Percentiles rank a stretch among this genome's conserved stretches.
phyloP scores from a whole-genome alignment of 2,797 vertebrate species.

The Spondyliosoma cantharus region DNA sequence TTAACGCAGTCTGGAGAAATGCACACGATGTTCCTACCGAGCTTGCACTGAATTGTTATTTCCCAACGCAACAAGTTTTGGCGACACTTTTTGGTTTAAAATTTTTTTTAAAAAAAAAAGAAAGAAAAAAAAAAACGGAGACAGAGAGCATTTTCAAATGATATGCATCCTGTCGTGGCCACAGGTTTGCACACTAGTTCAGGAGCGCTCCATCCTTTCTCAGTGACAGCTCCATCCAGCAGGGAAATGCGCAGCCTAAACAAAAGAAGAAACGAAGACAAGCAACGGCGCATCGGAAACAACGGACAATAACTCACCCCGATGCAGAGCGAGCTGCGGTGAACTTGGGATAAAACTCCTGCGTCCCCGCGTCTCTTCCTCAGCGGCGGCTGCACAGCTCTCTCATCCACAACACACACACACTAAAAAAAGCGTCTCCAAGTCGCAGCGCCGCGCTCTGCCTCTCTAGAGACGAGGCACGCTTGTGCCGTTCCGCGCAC shows the following conservation, averaged over 20 bases:
- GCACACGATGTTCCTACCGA: slow-evolving; percentile 36
- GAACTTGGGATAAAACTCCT: slow-evolving; percentile 76
- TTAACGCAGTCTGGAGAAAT: slow-evolving; percentile 20
- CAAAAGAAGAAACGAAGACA: not conserved
- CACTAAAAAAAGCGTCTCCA: slow-evolving; percentile 47
- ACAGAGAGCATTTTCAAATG: not conserved
- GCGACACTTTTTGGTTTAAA: slow-evolving; percentile 22
- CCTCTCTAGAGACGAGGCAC: slow-evolving; percentile 82
- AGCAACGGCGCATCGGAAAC: not conserved
- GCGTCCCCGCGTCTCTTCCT: slow-evolving; percentile 48
- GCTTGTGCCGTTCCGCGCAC: slow-evolving; percentile 79
- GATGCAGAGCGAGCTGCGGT: slow-evolving; percentile 61
- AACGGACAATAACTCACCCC: slow-evolving; percentile 69
- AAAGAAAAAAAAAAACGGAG: slow-evolving; percentile 10
- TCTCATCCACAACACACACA: slow-evolving; percentile 33
- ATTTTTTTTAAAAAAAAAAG: not conserved
- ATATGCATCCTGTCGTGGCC: not conserved
- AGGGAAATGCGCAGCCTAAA: slow-evolving; percentile 56
- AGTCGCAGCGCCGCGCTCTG: slow-evolving; percentile 69
- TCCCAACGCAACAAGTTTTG: slow-evolving; percentile 74
- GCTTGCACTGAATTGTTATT: slow-evolving; percentile 1
- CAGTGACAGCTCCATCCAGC: slow-evolving; percentile 27
- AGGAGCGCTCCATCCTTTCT: slow-evolving; percentile 18
- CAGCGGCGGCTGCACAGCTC: slow-evolving; percentile 54
- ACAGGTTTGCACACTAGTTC: slow-evolving; percentile 37